phyloP scores from a whole-genome alignment of 1,140 invertebrate genomes.

The Cataglyphis hispanica region DNA sequence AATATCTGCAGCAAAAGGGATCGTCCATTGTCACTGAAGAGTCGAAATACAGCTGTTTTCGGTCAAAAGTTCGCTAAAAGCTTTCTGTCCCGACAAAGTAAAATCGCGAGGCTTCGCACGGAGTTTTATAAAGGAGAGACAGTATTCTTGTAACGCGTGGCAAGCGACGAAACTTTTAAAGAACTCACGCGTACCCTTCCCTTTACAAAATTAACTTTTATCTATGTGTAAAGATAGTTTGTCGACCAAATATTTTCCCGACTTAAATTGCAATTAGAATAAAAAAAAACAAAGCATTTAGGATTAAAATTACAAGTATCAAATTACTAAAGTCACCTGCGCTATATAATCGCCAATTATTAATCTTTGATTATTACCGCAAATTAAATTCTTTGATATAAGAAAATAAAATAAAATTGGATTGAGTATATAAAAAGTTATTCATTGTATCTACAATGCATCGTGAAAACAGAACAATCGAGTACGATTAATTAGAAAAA shows the following conservation, averaged over 20 bases:
- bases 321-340: neutral
- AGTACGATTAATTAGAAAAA: no score
- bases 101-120: neutral
- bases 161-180: constrained; percentile 1
- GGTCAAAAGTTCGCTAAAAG: constrained; percentile 40
- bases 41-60: constrained; percentile 37
- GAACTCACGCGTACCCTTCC: neutral
- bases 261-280: constrained; percentile 2
- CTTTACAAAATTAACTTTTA: constrained; percentile 21
- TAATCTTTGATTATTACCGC: neutral
- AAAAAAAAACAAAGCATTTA: neutral
- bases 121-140: neutral
- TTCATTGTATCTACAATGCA: constrained; percentile 6
- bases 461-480: neutral
- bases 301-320: neutral
- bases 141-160: neutral
- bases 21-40: constrained; percentile 29
- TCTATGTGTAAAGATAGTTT: neutral
- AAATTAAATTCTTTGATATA: constrained; percentile 1
- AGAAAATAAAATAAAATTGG: neutral
- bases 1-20: constrained; percentile 17
- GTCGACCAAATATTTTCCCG: neutral
- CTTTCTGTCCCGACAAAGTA: constrained; percentile 9
- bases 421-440: neutral
- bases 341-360: neutral